Base-by-base conservation (phyloP, 2,113 vertebrate genomes). In the Setophaga kirtlandii region DNA sequence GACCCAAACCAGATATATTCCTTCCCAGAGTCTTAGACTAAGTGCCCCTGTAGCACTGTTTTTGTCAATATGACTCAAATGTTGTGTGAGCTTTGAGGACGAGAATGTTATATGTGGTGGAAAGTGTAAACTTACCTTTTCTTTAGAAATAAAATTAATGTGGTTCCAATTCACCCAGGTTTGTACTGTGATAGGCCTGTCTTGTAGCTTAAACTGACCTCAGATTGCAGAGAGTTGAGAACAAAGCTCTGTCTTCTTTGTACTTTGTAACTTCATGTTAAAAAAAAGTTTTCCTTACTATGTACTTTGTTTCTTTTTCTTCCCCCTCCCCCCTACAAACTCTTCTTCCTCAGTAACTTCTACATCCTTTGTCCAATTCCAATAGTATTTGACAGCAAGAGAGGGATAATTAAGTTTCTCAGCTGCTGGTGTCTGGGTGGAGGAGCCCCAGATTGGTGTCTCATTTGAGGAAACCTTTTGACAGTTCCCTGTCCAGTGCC, bases 271-370 rank as follows among this genome's bases (percentile, higher is more conserved):
- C 53, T 85, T 44, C 7, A n/a, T 37, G 78, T 83, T 8, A 22
- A 83, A 56, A 87, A 59, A 64, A 86, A 16, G 33, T 46, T 62
- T 70, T 63, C 25, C 9, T 1, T 7, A 35, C 50, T 58, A 46
- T 0, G 16, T 25, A 65, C 50, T 89, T 68, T 55, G 25, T 64
- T 83, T 80, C 33, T 79, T 31, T 62, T 65, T 19, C 42, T 23
- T 10, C 10, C 12, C 21, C 13, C 6, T 4, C 19, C 2, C 2
- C 3, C 11, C 16, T 19, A 0, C 16, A 67, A 79, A 39, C 44
- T 65, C 15, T 62, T 67, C 65, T 83, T 86, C 50, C 31, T 39
- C 11, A 9, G 68, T 67, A 42, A 58, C 19, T 39, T 73, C n/a
- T 47, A 10, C 15, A 44, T 69, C 16, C 21, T 69, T 92, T 80